A percentile compares a stretch with the other conserved stretches of the same genome.
These are phyloP conservation scores for Plusia festucae DNA, from an alignment of 2,888 invertebrate species.

Conservation along the genomic window DNA sequence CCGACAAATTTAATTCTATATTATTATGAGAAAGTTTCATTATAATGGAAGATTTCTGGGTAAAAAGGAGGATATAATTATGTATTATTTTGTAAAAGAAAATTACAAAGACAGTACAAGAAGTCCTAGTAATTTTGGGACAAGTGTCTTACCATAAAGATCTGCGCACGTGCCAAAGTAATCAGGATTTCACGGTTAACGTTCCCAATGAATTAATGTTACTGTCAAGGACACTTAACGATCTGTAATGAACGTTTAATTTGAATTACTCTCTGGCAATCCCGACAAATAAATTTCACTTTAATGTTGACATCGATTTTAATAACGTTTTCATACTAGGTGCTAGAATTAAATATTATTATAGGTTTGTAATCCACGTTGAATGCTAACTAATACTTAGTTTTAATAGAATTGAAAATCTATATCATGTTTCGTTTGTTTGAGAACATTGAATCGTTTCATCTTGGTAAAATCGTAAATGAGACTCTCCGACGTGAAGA, in stretches of 20 bases:
- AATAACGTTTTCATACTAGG: not conserved
- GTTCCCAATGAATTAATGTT: constrained; percentile 16
- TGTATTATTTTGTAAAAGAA: not conserved
- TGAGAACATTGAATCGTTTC: too few species aligned
- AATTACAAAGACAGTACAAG: not conserved
- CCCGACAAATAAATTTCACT: not conserved
- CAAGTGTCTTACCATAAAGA: constrained; percentile 26
- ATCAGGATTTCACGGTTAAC: constrained; percentile 18
- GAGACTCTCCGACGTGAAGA: too few species aligned
- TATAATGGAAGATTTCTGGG: not conserved
- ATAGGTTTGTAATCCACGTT: too few species aligned
- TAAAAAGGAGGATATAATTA: not conserved
- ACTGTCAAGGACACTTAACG: constrained; percentile 9
- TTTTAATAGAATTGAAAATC: too few species aligned
- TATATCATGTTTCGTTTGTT: too few species aligned
- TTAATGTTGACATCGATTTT: not conserved
- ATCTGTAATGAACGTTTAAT: constrained; percentile 24
- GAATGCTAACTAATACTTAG: too few species aligned
- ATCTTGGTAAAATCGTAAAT: too few species aligned
- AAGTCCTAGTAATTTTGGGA: constrained; percentile 4
- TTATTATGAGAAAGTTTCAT: not conserved
- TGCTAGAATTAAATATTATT: not conserved
- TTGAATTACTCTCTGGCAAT: constrained; percentile 9
- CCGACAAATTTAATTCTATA: not conserved
- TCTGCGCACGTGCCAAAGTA: constrained; percentile 20